phyloP scores from a whole-genome alignment of 2,888 invertebrate species.

The Rosalia funebris region DNA sequence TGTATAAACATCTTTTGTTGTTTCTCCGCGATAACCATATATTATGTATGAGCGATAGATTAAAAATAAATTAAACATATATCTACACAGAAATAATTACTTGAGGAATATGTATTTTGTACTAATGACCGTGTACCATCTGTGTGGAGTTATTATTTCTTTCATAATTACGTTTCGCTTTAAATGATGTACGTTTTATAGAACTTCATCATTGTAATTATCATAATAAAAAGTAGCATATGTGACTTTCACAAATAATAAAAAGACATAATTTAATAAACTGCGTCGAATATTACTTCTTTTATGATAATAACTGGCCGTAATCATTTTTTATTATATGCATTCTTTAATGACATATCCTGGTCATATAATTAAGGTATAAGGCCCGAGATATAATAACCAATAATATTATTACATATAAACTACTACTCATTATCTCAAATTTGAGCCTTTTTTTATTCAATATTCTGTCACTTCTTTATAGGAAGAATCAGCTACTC shows the following conservation, averaged over 20 bases:
- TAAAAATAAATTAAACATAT: conserved; percentile 43
- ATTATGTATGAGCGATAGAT: conserved; percentile 33
- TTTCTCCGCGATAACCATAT: background rate
- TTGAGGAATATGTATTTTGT: conserved; percentile 32
- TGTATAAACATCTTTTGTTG: background rate
- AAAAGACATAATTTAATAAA: conserved; percentile 24
- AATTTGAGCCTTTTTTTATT: too few species aligned
- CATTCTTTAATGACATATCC: background rate
- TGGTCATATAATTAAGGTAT: background rate
- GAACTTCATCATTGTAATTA: conserved; percentile 46
- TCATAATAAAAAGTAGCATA: conserved; percentile 50
- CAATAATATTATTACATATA: background rate
- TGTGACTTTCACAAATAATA: conserved; percentile 46
- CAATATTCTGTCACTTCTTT: too few species aligned
- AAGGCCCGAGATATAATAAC: background rate
- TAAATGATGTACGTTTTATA: conserved; percentile 40
- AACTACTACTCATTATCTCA: too few species aligned
- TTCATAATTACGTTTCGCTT: conserved; percentile 47
- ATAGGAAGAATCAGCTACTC: too few species aligned
- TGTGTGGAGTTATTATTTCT: conserved; percentile 35
- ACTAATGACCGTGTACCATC: conserved; percentile 42
- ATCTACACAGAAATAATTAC: conserved; percentile 39
- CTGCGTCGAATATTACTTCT: conserved; percentile 19
- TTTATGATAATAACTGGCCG: conserved; percentile 24
- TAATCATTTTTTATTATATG: conserved; percentile 15